These are phyloP conservation scores for Meandrina meandrites DNA, from an alignment of 92 coral and sea anemone species.

Conservation along the genomic window DNA sequence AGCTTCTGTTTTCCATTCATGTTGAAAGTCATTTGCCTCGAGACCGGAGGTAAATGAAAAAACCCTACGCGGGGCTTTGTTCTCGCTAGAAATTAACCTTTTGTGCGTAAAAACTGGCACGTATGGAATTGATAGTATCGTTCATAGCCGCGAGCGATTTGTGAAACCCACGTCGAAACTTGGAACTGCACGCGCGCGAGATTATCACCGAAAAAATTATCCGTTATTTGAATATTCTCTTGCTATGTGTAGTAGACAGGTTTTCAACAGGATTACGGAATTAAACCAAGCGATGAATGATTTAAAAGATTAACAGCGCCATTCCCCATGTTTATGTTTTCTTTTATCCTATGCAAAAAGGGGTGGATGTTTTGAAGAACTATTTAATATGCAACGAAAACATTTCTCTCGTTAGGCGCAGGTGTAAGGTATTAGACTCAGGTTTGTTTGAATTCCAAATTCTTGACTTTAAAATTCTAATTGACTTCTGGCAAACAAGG, in stretches of 20 bases:
- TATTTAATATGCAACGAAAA: slow-evolving; percentile 27
- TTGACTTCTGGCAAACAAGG: slow-evolving; percentile 30
- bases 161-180: not conserved
- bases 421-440: not conserved
- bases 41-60: not conserved
- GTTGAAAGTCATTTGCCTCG: not conserved
- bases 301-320: slow-evolving; percentile 15
- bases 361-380: slow-evolving; percentile 5
- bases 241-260: not conserved
- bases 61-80: not conserved
- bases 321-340: not conserved
- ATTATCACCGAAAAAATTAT: not conserved
- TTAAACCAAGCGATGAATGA: slow-evolving; percentile 25
- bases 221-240: not conserved
- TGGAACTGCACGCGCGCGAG: not conserved
- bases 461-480: slow-evolving; percentile 20
- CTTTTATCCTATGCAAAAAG: not conserved
- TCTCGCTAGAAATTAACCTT: not conserved
- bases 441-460: slow-evolving; percentile 5
- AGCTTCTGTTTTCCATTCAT: not conserved
- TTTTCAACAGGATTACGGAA: not conserved
- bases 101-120: not conserved
- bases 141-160: not conserved
- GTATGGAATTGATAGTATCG: slow-evolving; percentile 11
- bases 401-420: slow-evolving; percentile 14